Base-by-base conservation (phyloP, 2,888 invertebrate genomes). In the Hirtodrosophila confusa region DNA sequence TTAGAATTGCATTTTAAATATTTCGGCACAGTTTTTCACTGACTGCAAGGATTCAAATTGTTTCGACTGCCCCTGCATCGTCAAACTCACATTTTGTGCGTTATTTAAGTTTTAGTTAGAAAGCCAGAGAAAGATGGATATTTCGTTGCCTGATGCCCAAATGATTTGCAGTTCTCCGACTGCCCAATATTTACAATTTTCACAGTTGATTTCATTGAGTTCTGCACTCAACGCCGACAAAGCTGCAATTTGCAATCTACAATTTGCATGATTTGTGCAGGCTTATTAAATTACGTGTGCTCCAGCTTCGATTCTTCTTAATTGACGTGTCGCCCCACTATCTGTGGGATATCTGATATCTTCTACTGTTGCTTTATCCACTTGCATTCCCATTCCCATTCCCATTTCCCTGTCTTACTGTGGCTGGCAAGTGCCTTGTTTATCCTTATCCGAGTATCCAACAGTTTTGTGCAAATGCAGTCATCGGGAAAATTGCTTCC, bases 1-100 rank as follows among this genome's bases (percentile, higher is more conserved):
- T 85, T 80, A 63, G 62, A 87, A 87, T 78, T 78, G 85, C 78
- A 85, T 75, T 87, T 82, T 80, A 86, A 80, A 86, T 80, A 84
- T 84, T 86, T 80, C 60, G 57, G 64, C 36, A 69, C 45, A 45
- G 45, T 53, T 62, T 69, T 72, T 44, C 27, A 27, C 8, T 31
- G 23, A 11, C 23, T 31, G 9, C 35, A 43, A 12, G 17, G 31
- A 41, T 12, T 33, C n/a, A 33, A 43, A 11, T 35, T 41, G 11
- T 17, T 57, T 35, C 10, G 29, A 33, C 48, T 23, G 48, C 6
- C 12, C 31, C 9, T 10, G 6, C 45, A 56, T 53, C 23, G 49
- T 48, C 56, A 56, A 62, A 57, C 33, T 39, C 56, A 54, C 67
- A 76, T 76, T 50, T 53, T 48, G 45, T 39, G 69, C 63, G 44